phyloP scores from a whole-genome alignment of 2,888 invertebrate species.

The Agonopterix heracliana region DNA sequence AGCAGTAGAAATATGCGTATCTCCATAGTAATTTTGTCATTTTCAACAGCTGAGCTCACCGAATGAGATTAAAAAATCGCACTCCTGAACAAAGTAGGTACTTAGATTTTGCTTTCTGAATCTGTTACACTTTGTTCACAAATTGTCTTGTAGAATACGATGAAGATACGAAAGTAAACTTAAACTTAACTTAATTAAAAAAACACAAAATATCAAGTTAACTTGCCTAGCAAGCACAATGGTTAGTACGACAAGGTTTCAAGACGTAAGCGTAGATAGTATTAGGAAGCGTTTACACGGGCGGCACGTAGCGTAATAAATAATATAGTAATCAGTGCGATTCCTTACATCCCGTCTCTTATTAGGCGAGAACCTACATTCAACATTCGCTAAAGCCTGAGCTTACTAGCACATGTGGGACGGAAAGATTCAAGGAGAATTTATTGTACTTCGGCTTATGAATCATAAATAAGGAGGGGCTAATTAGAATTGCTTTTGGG shows the following conservation, averaged over 20 bases:
- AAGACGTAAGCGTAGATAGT: conserved; percentile 54
- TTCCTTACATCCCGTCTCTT: conserved; percentile 75
- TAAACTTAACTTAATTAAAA: no score
- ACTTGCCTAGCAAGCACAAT: neutral
- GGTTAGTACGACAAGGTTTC: conserved; percentile 44
- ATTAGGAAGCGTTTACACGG: conserved; percentile 74
- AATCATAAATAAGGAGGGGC: conserved; percentile 72
- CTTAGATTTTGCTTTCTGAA: no score
- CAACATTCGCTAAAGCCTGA: conserved; percentile 70
- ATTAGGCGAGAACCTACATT: conserved; percentile 72
- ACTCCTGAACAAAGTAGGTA: no score
- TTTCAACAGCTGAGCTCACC: no score
- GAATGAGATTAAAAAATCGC: no score
- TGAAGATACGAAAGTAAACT: no score
- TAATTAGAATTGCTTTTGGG: conserved; percentile 66
- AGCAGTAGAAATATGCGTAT: no score
- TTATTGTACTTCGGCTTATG: conserved; percentile 75
- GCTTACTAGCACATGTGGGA: conserved; percentile 73
- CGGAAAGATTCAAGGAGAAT: conserved; percentile 69
- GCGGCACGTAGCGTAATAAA: conserved; percentile 74
- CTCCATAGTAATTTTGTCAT: no score
- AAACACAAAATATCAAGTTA: no score
- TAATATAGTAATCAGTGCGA: conserved; percentile 75
- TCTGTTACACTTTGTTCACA: no score
- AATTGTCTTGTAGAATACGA: no score